A percentile compares a stretch with the other conserved stretches of the same genome.
Conservation (phyloP, 2,888 invertebrate species). For the Tineola bisselliella region DNA sequence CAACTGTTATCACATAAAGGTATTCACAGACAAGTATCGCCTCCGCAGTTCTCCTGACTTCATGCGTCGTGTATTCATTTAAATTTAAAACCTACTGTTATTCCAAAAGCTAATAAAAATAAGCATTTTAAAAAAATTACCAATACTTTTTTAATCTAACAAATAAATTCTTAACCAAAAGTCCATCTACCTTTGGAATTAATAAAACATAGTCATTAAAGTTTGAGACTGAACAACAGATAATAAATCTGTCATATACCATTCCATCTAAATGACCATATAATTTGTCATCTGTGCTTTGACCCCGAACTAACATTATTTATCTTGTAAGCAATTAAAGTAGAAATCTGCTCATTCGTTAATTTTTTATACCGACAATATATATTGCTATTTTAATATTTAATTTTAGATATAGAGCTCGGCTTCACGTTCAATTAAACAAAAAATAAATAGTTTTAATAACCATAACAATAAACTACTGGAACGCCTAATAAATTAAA, state of each 20-base stretch:
- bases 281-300: constrained; percentile 21
- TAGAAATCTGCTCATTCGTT: constrained; percentile 15
- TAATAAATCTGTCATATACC: neutral
- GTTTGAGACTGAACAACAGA: neutral
- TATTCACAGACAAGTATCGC: too few relatives aligned
- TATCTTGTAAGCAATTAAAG: constrained; percentile 26
- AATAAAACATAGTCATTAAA: neutral
- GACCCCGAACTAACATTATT: constrained; percentile 19
- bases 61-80: too few relatives aligned
- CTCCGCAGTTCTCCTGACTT: too few relatives aligned
- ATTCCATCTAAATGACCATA: constrained; percentile 5
- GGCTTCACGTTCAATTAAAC: neutral
- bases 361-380: neutral
- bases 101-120: too few relatives aligned
- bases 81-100: too few relatives aligned
- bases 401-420: neutral
- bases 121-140: neutral
- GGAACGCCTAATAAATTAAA: too few relatives aligned
- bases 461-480: too few relatives aligned
- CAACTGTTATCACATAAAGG: too few relatives aligned
- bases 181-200: neutral
- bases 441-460: too few relatives aligned
- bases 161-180: neutral
- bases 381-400: neutral
- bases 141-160: neutral